Percentiles rank a stretch among this genome's conserved stretches.
These are phyloP conservation scores for Seira musarum DNA, from an alignment of 2,888 invertebrate genomes.

Conservation along the genomic window DNA sequence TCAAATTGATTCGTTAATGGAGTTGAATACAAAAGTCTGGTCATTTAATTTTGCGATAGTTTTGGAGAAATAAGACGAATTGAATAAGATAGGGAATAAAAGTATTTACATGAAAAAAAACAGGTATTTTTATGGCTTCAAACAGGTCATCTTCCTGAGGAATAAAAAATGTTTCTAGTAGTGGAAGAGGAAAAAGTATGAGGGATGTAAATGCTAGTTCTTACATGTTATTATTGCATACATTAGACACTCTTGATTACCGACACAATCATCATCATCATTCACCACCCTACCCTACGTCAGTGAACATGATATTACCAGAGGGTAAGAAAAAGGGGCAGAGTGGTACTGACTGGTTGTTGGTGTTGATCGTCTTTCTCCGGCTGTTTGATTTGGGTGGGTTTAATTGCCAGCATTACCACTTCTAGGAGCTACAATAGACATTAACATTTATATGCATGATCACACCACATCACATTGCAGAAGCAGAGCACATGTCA, in stretches of 20 bases:
- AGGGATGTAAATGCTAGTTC: slow-evolving; percentile 6
- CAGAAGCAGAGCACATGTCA: slow-evolving; percentile 14
- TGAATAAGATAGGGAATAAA: neutral
- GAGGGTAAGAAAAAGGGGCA: slow-evolving; percentile 27
- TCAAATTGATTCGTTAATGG: slow-evolving; percentile 21
- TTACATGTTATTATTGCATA: slow-evolving; percentile 17
- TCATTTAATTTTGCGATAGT: slow-evolving; percentile 13
- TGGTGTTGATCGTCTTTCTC: slow-evolving; percentile 18
- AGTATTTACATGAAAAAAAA: slow-evolving; percentile 17
- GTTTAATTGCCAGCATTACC: slow-evolving; percentile 25
- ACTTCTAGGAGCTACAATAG: neutral
- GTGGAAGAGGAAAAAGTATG: slow-evolving; percentile 4
- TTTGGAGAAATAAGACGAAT: slow-evolving; percentile 8
- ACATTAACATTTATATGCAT: neutral
- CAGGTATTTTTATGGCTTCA: slow-evolving; percentile 16
- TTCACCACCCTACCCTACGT: slow-evolving; percentile 27
- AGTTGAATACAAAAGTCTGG: slow-evolving; percentile 10
- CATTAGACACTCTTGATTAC: slow-evolving; percentile 16
- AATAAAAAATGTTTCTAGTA: neutral
- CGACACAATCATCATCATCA: slow-evolving; percentile 40
- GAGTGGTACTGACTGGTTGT: neutral
- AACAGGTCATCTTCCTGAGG: slow-evolving; percentile 18
- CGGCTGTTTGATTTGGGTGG: slow-evolving; percentile 43
- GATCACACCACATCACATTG: neutral
- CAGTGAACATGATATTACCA: slow-evolving; percentile 40